Conservation (phyloP, 2,888 invertebrate genomes). For the Atrina japonica region DNA sequence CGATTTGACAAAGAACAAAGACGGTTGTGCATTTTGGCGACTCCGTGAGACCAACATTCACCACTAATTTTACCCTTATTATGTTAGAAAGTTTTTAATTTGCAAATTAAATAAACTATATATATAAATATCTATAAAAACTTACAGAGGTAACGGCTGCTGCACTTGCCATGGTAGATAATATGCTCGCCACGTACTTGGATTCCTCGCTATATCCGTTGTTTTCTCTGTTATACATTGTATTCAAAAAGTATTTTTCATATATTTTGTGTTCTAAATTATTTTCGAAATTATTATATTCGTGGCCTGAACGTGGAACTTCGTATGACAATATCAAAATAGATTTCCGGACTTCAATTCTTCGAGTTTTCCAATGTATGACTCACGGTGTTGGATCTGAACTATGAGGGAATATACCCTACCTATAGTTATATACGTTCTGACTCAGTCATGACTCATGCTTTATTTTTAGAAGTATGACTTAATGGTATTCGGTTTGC, state of each 20-base stretch:
- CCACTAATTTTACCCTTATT: too few relatives aligned
- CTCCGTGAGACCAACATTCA: too few relatives aligned
- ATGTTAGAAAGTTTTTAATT: too few relatives aligned
- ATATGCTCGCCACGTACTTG: conserved; percentile 79
- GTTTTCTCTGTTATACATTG: conserved; percentile 33
- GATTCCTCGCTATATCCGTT: conserved; percentile 64
- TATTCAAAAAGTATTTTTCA: neutral
- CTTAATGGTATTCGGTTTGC: conserved; percentile 42
- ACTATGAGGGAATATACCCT: conserved; percentile 62
- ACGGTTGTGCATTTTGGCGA: too few relatives aligned
- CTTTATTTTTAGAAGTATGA: conserved; percentile 57
- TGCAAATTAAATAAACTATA: too few relatives aligned
- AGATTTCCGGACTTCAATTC: conserved; percentile 14
- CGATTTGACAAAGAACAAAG: conserved; percentile 18
- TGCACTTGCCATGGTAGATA: conserved; percentile 79
- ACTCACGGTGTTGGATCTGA: conserved; percentile 54
- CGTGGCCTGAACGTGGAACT: neutral
- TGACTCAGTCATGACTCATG: conserved; percentile 62
- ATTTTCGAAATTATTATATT: neutral
- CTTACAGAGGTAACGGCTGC: conserved; percentile 57
- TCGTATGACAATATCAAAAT: neutral
- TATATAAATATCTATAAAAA: too few relatives aligned
- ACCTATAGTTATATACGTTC: conserved; percentile 51
- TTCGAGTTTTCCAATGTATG: conserved; percentile 54
- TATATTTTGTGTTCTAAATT: neutral